Conservation (phyloP, 2,797 vertebrate genomes). For the Crax fasciolata region DNA sequence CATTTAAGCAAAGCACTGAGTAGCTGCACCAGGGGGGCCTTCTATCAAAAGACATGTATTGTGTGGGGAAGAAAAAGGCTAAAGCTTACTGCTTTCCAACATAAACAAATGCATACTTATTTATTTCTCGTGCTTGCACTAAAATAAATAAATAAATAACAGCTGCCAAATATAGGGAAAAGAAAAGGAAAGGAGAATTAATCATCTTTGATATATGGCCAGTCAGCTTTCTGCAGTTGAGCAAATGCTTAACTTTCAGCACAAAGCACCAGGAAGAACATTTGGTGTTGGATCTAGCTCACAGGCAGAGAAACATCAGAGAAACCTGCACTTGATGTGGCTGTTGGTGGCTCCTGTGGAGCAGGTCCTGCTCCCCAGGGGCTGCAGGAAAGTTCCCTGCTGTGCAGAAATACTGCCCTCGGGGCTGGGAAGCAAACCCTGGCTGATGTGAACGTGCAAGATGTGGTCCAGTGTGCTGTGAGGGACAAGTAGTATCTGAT, state of each 20-base stretch:
- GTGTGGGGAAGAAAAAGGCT: not conserved
- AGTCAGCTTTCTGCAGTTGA: not conserved
- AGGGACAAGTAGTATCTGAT: not conserved
- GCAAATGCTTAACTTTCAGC: not conserved
- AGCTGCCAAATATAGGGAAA: not conserved
- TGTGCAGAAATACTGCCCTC: slow-evolving; percentile 3
- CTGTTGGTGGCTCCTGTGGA: not conserved
- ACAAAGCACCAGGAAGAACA: not conserved
- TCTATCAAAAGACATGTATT: not conserved
- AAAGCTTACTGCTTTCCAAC: not conserved
- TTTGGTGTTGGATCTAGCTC: not conserved
- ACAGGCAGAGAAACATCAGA: not conserved
- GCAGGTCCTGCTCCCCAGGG: not conserved
- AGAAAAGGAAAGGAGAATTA: not conserved
- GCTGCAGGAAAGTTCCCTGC: not conserved
- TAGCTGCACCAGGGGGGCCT: fast-evolving
- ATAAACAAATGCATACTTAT: not conserved
- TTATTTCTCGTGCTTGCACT: not conserved
- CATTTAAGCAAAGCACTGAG: not conserved
- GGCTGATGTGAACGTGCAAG: not conserved
- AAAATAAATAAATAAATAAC: not conserved
- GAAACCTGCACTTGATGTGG: fast-evolving
- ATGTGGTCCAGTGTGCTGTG: not conserved
- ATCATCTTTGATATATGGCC: not conserved
- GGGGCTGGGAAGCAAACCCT: slow-evolving; percentile 18